Evolutionary conservation across 1,140 invertebrate genomes (phyloP).

Genomic region (Harpegnathos saltator): DNA sequence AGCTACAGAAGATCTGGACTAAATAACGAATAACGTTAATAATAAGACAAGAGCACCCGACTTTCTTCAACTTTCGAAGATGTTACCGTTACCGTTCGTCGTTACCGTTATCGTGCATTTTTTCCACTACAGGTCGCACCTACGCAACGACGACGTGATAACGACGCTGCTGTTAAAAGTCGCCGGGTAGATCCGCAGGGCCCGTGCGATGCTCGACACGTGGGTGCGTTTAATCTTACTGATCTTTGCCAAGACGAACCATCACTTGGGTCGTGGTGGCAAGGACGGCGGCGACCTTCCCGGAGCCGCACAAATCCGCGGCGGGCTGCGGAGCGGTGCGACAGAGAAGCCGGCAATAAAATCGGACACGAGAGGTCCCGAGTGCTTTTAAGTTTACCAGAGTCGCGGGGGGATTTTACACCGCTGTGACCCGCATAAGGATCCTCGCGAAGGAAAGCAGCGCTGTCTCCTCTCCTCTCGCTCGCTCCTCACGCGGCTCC

Average conservation of each 20-base stretch:
- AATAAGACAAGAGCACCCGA: too few species aligned
- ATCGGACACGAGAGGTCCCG: conserved; percentile 27
- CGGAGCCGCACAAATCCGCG: conserved; percentile 11
- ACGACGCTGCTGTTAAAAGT: too few species aligned
- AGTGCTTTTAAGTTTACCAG: conserved; percentile 32
- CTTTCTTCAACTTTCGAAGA: too few species aligned
- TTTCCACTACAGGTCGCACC: too few species aligned
- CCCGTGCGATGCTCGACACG: neutral
- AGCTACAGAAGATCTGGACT: too few species aligned
- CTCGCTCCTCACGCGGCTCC: neutral
- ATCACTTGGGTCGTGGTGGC: conserved; percentile 19
- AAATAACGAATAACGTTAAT: too few species aligned
- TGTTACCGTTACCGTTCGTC: too few species aligned
- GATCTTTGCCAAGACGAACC: neutral
- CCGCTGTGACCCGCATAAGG: neutral
- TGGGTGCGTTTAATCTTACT: conserved; percentile 23
- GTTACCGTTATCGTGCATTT: too few species aligned
- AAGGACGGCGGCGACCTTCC: conserved; percentile 45
- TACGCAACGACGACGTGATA: too few species aligned
- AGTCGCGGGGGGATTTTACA: conserved; percentile 15
- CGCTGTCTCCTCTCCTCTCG: neutral
- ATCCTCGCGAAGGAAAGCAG: conserved; percentile 1
- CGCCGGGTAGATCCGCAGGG: too few species aligned
- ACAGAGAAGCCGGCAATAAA: conserved; percentile 39
- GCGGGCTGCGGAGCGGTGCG: neutral